Evolutionary conservation across 2,888 invertebrate genomes (phyloP), one percentile per base, ranked within the genome.

Genomic region (Loripinus fragilis): DNA sequence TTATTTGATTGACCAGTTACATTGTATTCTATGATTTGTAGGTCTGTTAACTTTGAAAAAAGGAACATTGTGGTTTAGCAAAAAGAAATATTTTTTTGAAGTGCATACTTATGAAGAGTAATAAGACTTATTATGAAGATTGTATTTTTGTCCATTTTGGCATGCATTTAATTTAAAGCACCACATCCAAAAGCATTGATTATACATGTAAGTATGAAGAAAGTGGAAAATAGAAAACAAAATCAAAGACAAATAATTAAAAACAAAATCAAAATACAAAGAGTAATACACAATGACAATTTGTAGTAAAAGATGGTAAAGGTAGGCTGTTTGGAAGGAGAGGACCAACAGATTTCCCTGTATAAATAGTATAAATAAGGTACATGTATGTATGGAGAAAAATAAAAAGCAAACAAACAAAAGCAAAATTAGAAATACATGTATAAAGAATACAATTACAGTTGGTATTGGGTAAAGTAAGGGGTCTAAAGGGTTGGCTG

Each of bases 371-470:
- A 12, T 38, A 38, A 38, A 38, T 38, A 38, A 38, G 5, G 38
- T 38, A 38, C 38, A 38, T 38, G 38, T 38, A 38, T 38, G 38
- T 38, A 38, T 38, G 38, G 12, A 38, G 38, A 38, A 38, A 38
- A 38, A 38, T 5, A 38, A 38, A 38, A 38, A 38, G 12, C 38
- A 38, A 38, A 38, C 38, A 38, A 38, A 38, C 5, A 38, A 38
- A 38, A 38, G 38, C 5, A 48, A 48, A 48, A 10, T 15, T 48
- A 20, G 20, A 48, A n/a, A 48, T 48, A 48, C 48, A n/a, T 48
- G n/a, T 48, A 48, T 48, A 48, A 48, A 48, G 48, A 48, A 48
- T 48, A 48, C 48, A 48, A 48, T 48, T 48, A 48, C 48, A 48
- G 17, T 48, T 48, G 17, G 48, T 48, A 48, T 8, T 48, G n/a